Percentiles rank a stretch among this genome's conserved stretches.
phyloP scores from a whole-genome alignment of 1,140 invertebrate genomes.

The Drosophila insularis region DNA sequence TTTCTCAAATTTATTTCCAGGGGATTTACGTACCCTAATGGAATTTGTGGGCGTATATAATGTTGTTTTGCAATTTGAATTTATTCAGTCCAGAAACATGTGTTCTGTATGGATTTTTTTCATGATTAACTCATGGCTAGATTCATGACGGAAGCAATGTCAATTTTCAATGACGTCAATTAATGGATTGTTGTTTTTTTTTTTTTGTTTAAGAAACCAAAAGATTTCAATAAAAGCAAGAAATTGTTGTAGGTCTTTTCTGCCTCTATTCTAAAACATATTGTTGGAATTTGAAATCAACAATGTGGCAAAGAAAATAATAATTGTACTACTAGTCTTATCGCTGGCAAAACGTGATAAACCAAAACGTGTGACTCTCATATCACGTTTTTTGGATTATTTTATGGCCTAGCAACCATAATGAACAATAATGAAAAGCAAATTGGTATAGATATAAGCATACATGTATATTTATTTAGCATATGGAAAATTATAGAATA shows the following conservation, averaged over 20 bases:
- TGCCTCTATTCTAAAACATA: background rate
- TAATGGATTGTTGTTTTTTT: background rate
- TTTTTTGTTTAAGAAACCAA: background rate
- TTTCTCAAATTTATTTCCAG: background rate
- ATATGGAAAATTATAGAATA: constrained; percentile 14
- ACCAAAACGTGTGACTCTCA: constrained; percentile 45
- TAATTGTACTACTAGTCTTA: constrained; percentile 6
- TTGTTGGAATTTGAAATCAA: constrained; percentile 5
- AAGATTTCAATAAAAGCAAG: background rate
- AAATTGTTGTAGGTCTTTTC: background rate
- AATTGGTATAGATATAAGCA: background rate
- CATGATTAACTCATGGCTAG: background rate
- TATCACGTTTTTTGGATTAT: constrained; percentile 47
- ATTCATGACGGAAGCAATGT: constrained; percentile 35
- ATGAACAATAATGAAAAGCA: constrained; percentile 2
- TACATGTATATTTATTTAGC: background rate
- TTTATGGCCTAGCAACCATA: constrained; percentile 35
- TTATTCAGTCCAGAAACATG: background rate
- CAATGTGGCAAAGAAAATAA: background rate
- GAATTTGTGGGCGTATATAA: background rate
- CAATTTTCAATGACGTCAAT: constrained; percentile 46
- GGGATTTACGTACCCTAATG: constrained; percentile 1
- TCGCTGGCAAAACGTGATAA: constrained; percentile 52
- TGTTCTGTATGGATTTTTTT: background rate
- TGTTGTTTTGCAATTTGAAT: constrained; percentile 7